phyloP scores from a whole-genome alignment of 1,140 invertebrate species.

The Cyrtorhinus lividipennis region DNA sequence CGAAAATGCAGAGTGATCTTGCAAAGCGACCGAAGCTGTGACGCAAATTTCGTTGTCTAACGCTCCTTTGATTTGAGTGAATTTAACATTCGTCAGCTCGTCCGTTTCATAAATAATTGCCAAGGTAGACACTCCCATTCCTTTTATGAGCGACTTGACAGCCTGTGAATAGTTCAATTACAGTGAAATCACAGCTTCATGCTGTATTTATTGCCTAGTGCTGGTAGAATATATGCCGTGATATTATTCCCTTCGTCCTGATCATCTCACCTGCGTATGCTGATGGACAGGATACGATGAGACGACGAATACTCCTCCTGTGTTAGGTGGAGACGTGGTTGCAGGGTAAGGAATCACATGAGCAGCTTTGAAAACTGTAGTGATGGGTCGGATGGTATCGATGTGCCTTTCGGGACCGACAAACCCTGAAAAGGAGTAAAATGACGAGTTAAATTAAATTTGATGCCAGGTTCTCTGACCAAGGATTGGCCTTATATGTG shows the following conservation, averaged over 20 bases:
- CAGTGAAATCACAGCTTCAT: too few relatives aligned
- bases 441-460: too few relatives aligned
- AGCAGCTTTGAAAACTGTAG: not conserved
- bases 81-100: not conserved
- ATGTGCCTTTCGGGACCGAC: not conserved
- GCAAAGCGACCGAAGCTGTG: not conserved
- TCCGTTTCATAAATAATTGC: not conserved
- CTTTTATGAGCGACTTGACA: not conserved
- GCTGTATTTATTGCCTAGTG: too few relatives aligned
- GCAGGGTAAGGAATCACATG: not conserved
- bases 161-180: too few relatives aligned
- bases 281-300: not conserved
- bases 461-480: too few relatives aligned
- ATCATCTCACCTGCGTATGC: not conserved
- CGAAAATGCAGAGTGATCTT: not conserved
- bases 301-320: not conserved
- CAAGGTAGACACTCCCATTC: not conserved
- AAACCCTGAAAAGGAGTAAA: not conserved
- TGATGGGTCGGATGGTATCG: not conserved
- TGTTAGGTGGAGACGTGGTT: not conserved
- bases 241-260: too few relatives aligned
- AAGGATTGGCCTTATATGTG: too few relatives aligned
- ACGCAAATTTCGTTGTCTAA: not conserved
- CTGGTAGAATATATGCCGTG: too few relatives aligned
- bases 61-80: not conserved